phyloP scores from a whole-genome alignment of 2,113 vertebrate species.

The Triplophysa tibetana region DNA sequence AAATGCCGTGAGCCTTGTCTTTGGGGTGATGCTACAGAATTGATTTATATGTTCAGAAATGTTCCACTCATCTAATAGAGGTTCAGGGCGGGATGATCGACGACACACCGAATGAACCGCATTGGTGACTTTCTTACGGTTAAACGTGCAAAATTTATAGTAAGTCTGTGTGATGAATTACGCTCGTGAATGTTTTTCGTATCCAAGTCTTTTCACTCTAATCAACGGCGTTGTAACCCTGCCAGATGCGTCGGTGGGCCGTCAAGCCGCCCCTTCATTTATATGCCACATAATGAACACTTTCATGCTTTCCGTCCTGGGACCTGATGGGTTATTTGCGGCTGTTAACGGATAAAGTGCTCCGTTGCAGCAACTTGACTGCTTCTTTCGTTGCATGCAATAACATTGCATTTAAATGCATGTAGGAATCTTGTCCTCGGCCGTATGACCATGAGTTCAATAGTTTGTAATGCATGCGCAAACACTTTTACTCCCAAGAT shows the following conservation, averaged over 20 bases:
- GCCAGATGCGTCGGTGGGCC: slow-evolving; percentile 51
- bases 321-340: slow-evolving; percentile 43
- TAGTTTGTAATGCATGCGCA: not conserved
- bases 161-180: slow-evolving; percentile 63
- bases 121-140: slow-evolving; percentile 51
- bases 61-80: slow-evolving; percentile 59
- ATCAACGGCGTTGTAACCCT: slow-evolving; percentile 55
- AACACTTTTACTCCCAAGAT: not conserved
- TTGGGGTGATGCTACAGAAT: slow-evolving; percentile 71
- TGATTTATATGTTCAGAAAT: slow-evolving; percentile 74
- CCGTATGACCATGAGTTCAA: not conserved
- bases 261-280: slow-evolving; percentile 44
- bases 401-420: not conserved
- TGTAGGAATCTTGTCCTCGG: not conserved
- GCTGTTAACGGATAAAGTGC: slow-evolving; percentile 30
- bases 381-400: slow-evolving; percentile 4
- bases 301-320: slow-evolving; percentile 45
- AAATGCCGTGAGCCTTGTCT: slow-evolving; percentile 52
- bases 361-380: not conserved
- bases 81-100: slow-evolving; percentile 65
- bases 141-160: slow-evolving; percentile 63
- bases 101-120: slow-evolving; percentile 47
- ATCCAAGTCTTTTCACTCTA: slow-evolving; percentile 57
- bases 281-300: slow-evolving; percentile 40
- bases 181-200: slow-evolving; percentile 51